phyloP scores from a whole-genome alignment of 2,888 invertebrate genomes.

The Macaria notata region DNA sequence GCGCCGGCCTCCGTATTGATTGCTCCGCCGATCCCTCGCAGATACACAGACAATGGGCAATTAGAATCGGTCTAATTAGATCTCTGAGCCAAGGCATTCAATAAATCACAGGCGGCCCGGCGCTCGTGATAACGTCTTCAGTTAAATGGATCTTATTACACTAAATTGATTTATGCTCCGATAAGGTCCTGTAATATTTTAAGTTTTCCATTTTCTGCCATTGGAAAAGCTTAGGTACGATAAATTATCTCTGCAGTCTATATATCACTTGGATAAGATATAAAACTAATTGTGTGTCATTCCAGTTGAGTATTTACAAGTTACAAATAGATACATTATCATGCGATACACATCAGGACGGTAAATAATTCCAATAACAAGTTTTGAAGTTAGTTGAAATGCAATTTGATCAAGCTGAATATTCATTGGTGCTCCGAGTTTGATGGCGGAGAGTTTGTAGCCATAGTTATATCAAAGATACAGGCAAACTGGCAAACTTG shows the following conservation, averaged over 20 bases:
- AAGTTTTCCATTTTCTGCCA: constrained; percentile 6
- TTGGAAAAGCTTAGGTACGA: neutral
- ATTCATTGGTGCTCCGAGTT: constrained; percentile 45
- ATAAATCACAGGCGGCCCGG: constrained; percentile 28
- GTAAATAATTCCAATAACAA: constrained; percentile 13
- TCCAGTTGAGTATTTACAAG: neutral
- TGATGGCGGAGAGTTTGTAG: constrained; percentile 42
- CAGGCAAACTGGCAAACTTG: constrained; percentile 40
- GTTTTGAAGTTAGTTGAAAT: constrained; percentile 22
- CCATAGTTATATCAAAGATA: constrained; percentile 42
- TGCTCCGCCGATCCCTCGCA: constrained; percentile 45
- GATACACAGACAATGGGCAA: constrained; percentile 42
- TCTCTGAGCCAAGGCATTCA: constrained; percentile 27
- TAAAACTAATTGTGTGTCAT: too few relatives aligned
- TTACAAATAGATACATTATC: neutral
- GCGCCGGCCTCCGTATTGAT: constrained; percentile 49
- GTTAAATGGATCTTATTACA: constrained; percentile 16
- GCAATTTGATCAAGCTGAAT: constrained; percentile 37
- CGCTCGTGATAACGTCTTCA: constrained; percentile 19
- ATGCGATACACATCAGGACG: neutral
- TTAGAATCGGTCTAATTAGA: constrained; percentile 47
- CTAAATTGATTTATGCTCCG: constrained; percentile 13
- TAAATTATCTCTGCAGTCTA: neutral
- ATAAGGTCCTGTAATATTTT: constrained; percentile 1
- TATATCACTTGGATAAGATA: too few relatives aligned